A percentile compares a stretch with the other conserved stretches of the same genome.
Evolutionary conservation across 2,888 invertebrate genomes (phyloP).

Genomic region (Corythucha ciliata): DNA sequence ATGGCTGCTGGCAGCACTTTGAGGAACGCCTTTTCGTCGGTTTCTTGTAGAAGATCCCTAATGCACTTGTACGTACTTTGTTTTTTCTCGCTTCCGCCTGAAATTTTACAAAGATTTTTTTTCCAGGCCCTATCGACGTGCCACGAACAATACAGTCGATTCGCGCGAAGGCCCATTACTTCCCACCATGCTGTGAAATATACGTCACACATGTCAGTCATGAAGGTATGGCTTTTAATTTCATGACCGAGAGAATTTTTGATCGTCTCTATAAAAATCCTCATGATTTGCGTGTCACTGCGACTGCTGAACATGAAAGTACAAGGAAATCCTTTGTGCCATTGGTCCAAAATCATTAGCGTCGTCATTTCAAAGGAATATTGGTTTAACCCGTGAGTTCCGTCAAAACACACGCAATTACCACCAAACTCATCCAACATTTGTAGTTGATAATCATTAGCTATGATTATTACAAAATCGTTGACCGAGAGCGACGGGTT

Average conservation of each 20-base stretch:
- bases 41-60: constrained; percentile 22
- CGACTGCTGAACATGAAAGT: constrained; percentile 32
- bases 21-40: constrained; percentile 12
- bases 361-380: constrained; percentile 30
- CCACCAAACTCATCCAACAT: constrained; percentile 26
- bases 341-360: constrained; percentile 30
- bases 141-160: constrained; percentile 34
- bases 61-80: constrained; percentile 29
- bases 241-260: constrained; percentile 18
- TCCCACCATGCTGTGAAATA: constrained; percentile 34
- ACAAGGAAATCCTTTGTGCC: constrained; percentile 30
- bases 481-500: constrained; percentile 1
- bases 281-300: constrained; percentile 23
- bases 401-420: constrained; percentile 35
- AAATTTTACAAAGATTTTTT: constrained; percentile 30
- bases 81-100: constrained; percentile 27
- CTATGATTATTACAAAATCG: constrained; percentile 12
- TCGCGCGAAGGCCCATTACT: constrained; percentile 27
- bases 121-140: constrained; percentile 33
- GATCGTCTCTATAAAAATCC: constrained; percentile 24
- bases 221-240: constrained; percentile 31
- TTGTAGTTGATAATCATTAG: constrained; percentile 11
- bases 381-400: constrained; percentile 34
- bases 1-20: constrained; percentile 9
- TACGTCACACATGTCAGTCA: constrained; percentile 33